These are phyloP conservation scores for Platyscapa corneri DNA, from an alignment of 1,140 invertebrate species.

Conservation along the genomic window DNA sequence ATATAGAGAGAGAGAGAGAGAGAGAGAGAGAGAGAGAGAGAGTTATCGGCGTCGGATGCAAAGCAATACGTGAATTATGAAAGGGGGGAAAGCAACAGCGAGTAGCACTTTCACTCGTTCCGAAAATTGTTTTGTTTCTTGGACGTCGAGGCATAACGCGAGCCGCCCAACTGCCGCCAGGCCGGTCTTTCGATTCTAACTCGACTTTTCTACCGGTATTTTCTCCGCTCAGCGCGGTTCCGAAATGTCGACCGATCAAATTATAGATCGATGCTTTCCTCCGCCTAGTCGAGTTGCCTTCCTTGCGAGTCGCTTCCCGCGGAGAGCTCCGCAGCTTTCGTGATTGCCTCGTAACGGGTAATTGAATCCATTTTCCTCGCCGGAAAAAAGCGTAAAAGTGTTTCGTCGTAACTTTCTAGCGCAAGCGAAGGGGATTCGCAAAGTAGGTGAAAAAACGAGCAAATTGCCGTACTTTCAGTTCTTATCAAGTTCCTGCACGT, in stretches of 20 bases:
- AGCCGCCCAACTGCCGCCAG: not conserved
- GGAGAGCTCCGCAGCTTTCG: not conserved
- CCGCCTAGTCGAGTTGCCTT: too few relatives aligned
- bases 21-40: not conserved
- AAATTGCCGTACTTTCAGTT: not conserved
- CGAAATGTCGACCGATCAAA: not conserved
- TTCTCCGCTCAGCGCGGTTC: not conserved
- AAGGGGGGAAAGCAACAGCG: not conserved
- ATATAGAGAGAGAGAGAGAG: not conserved
- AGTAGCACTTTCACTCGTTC: slow-evolving; percentile 14
- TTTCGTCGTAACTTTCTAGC: not conserved
- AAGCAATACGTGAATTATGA: not conserved
- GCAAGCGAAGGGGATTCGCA: not conserved
- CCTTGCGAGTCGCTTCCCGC: not conserved
- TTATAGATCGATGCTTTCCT: not conserved
- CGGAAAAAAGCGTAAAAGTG: not conserved
- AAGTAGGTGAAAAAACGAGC: not conserved
- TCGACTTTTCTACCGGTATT: not conserved
- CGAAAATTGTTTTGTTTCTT: not conserved
- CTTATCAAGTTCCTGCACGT: not conserved
- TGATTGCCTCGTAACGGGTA: slow-evolving; percentile 7
- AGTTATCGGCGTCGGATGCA: too few relatives aligned
- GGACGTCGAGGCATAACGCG: not conserved
- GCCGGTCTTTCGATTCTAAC: not conserved
- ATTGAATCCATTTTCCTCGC: slow-evolving; percentile 9